Evolutionary conservation across 1,140 invertebrate species (phyloP), one percentile per base, ranked within the genome.

Genomic region (Octopus sinensis): DNA sequence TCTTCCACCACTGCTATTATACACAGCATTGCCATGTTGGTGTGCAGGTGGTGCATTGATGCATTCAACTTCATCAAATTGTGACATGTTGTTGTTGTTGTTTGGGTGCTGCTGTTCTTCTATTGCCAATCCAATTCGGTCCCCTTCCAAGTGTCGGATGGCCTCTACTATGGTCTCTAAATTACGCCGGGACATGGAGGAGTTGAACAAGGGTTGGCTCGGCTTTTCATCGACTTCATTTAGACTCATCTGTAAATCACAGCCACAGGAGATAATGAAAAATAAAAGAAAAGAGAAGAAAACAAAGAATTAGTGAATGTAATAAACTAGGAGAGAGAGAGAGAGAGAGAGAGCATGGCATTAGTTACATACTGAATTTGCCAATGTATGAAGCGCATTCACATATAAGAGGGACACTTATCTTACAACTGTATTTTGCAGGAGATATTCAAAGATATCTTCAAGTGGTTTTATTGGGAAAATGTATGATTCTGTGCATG

Each of bases 101-200:
- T 81, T 13, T 73, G 62, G 10, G 79, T 52, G 6, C 76, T 79
- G 6, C 12, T 52, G 52, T 75, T 80, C 30, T 80, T 79, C 43
- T 79, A 79, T 5, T 85, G 82, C 17, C 85, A 82, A 43, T 84
- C 73, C 78, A 75, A 86, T 83, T n/a, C 97, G 95, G 89, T 98
- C 96, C 7, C 98, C 97, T 90, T 99, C 98, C 81, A 99, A 91
- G 87, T 98, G 97, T 62, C 97, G 93, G 85, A 99, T 99, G 52
- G 98, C 98, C 89, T 99, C 97, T 9, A 98, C 96, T 83, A 99
- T 99, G 3, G 97, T 98, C 89, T 99, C 96, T 82, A 99, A 92
- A 90, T 98, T 99, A 88, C 97, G 95, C 68, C 96, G 93, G 76
- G 96, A 96, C 53, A 95, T 95, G 30, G 95, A 86, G 82, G 82